These are phyloP conservation scores for Pectinophora gossypiella DNA, from an alignment of 1,140 invertebrate genomes.

Conservation along the genomic window DNA sequence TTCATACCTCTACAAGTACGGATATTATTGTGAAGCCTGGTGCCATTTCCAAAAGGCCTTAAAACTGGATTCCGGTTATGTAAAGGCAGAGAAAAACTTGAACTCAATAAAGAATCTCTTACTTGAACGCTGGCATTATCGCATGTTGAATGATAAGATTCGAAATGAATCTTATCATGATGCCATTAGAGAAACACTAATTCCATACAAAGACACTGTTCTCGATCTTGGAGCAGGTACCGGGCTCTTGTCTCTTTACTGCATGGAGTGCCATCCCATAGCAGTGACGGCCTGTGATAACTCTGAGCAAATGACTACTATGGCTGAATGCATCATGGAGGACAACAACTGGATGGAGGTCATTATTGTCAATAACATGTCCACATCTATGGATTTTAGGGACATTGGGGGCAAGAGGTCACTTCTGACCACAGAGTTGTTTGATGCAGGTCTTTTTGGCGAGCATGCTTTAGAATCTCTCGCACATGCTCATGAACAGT, in stretches of 20 bases:
- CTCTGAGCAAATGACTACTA: slow-evolving; percentile 77
- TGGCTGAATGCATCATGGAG: slow-evolving; percentile 76
- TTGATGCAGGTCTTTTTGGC: slow-evolving; percentile 87
- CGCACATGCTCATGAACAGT: slow-evolving; percentile 79
- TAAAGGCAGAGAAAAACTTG: slow-evolving; percentile 58
- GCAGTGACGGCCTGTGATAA: slow-evolving; percentile 81
- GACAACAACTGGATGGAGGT: slow-evolving; percentile 65
- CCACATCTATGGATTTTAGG: slow-evolving; percentile 58
- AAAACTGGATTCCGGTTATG: slow-evolving; percentile 35
- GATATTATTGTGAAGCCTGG: slow-evolving; percentile 50
- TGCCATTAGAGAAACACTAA: slow-evolving; percentile 78
- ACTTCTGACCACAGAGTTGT: slow-evolving; percentile 84
- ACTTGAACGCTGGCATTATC: slow-evolving; percentile 87
- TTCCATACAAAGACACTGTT: slow-evolving; percentile 71
- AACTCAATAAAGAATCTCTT: slow-evolving; percentile 65
- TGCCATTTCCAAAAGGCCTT: slow-evolving; percentile 53
- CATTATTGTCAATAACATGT: slow-evolving; percentile 43
- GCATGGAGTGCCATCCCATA: slow-evolving; percentile 74
- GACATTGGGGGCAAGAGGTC: slow-evolving; percentile 78
- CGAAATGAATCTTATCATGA: slow-evolving; percentile 80
- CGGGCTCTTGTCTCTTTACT: slow-evolving; percentile 82
- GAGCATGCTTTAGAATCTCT: slow-evolving; percentile 82
- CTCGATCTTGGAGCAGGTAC: slow-evolving; percentile 87
- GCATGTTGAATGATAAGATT: slow-evolving; percentile 86
- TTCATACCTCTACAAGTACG: slow-evolving; percentile 49